phyloP scores from a whole-genome alignment of 2,888 invertebrate genomes.

The Sinotaia quadrata region DNA sequence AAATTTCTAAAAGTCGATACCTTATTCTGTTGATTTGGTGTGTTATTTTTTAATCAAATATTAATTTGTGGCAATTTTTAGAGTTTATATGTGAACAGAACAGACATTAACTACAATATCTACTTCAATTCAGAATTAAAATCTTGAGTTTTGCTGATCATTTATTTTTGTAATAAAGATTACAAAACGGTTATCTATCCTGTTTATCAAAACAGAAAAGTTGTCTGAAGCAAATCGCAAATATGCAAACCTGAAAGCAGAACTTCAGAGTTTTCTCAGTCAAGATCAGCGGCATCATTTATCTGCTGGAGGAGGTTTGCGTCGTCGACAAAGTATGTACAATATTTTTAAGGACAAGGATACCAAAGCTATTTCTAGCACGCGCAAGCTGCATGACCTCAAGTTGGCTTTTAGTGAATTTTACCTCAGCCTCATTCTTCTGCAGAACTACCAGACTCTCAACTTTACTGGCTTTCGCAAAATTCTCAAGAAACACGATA shows the following conservation, averaged over 20 bases:
- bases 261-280: conserved; percentile 78
- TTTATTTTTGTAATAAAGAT: too few species aligned
- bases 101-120: too few species aligned
- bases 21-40: too few species aligned
- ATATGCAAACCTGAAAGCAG: conserved; percentile 90
- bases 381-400: conserved; percentile 80
- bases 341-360: conserved; percentile 49
- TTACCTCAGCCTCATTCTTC: conserved; percentile 93
- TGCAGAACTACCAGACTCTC: conserved; percentile 98
- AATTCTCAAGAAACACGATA: conserved; percentile 99
- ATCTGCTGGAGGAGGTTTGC: conserved; percentile 11
- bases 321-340: conserved; percentile 37
- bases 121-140: too few species aligned
- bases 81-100: too few species aligned
- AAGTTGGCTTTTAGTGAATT: conserved; percentile 99
- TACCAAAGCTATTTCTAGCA: conserved; percentile 44
- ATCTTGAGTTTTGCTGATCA: too few species aligned
- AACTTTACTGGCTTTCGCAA: conserved; percentile 99
- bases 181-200: too few species aligned
- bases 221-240: conserved; percentile 97
- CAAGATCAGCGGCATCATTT: conserved; percentile 47
- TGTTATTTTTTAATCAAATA: too few species aligned
- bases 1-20: too few species aligned
- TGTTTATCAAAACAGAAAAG: conserved; percentile 81
- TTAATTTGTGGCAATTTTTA: too few species aligned